Percentiles rank a stretch among this genome's conserved stretches.
These are phyloP conservation scores for Andrena praecox DNA, from an alignment of 2,888 invertebrate genomes.

Conservation along the genomic window DNA sequence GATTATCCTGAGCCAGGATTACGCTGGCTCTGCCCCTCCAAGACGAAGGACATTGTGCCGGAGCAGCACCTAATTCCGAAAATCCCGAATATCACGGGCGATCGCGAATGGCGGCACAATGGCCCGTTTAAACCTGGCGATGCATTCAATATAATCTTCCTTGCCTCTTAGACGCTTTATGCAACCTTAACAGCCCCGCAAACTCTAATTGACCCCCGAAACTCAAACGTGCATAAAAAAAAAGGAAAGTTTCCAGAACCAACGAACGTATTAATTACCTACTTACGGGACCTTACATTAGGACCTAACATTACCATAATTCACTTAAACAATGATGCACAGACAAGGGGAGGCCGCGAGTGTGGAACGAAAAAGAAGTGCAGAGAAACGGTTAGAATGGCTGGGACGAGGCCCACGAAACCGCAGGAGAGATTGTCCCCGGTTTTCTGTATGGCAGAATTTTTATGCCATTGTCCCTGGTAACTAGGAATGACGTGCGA, in stretches of 20 bases:
- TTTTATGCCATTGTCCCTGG: conserved; percentile 74
- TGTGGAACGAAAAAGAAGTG: background rate
- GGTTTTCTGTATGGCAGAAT: conserved; percentile 77
- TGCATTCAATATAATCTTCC: conserved; percentile 16
- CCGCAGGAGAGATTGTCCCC: conserved; percentile 40
- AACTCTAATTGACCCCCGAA: background rate
- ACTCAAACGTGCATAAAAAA: background rate
- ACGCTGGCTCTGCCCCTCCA: conserved; percentile 61
- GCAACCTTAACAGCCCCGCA: background rate
- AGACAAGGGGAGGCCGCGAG: background rate
- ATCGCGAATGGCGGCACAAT: conserved; percentile 29
- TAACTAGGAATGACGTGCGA: conserved; percentile 81
- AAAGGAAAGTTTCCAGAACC: too few species aligned
- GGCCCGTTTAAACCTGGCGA: conserved; percentile 32
- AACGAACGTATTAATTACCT: too few species aligned
- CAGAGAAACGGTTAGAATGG: conserved; percentile 28
- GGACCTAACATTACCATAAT: too few species aligned
- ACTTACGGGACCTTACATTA: too few species aligned
- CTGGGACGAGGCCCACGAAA: conserved; percentile 39
- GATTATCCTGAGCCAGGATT: conserved; percentile 81
- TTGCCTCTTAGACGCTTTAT: background rate
- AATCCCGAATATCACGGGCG: conserved; percentile 53
- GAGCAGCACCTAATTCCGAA: conserved; percentile 74
- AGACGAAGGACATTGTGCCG: conserved; percentile 64
- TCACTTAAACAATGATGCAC: too few species aligned